Evolutionary conservation across 2,888 invertebrate genomes (phyloP).

Genomic region (Catocala nupta): DNA sequence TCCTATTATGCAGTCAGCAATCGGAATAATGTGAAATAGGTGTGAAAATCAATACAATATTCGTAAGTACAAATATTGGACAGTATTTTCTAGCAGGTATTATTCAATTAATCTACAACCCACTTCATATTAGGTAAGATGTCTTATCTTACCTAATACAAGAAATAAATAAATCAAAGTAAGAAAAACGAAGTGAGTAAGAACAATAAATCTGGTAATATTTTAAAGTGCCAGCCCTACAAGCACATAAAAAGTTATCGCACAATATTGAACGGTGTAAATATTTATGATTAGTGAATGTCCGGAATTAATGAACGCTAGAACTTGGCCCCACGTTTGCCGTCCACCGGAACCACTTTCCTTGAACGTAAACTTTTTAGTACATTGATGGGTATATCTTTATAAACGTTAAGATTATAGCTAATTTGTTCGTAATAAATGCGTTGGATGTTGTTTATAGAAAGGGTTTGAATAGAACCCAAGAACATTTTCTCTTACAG

Average conservation of each 20-base stretch:
- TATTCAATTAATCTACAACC: too few relatives aligned
- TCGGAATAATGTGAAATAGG: too few relatives aligned
- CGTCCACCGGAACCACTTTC: constrained; percentile 57
- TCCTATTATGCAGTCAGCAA: too few relatives aligned
- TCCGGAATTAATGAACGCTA: constrained; percentile 57
- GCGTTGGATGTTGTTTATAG: constrained; percentile 1
- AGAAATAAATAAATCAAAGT: too few relatives aligned
- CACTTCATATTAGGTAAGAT: too few relatives aligned
- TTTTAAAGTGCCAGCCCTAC: constrained; percentile 46
- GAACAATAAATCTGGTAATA: too few relatives aligned
- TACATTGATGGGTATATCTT: constrained; percentile 45
- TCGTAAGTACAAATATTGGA: too few relatives aligned
- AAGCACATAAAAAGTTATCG: constrained; percentile 64
- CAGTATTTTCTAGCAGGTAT: too few relatives aligned
- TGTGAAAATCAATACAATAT: too few relatives aligned
- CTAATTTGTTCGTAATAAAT: constrained; percentile 19
- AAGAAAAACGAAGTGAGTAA: too few relatives aligned
- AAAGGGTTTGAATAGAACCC: neutral
- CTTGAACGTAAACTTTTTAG: constrained; percentile 45
- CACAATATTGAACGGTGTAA: constrained; percentile 64
- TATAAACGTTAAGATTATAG: constrained; percentile 35
- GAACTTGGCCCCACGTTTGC: constrained; percentile 14
- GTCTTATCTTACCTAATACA: too few relatives aligned
- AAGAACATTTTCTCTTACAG: too few relatives aligned
- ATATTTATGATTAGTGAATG: constrained; percentile 74